Conservation (phyloP, 2,113 vertebrate species). For the Mastomys coucha region DNA sequence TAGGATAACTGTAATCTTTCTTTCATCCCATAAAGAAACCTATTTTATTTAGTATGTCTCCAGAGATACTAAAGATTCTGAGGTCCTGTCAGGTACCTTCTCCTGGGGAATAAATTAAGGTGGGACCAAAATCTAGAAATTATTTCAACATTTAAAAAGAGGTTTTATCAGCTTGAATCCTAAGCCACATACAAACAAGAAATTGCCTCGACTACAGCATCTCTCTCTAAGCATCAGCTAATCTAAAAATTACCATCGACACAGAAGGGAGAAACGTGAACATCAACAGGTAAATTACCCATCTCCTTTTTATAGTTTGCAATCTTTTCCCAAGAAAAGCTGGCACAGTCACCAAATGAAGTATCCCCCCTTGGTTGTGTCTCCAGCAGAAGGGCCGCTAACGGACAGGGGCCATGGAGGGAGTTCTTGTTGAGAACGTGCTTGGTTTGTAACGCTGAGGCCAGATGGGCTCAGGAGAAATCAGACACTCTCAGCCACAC, state of each 20-base stretch:
- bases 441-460: background rate
- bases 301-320: background rate
- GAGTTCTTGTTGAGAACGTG: background rate
- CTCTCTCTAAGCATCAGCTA: background rate
- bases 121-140: background rate
- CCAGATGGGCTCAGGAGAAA: constrained; percentile 13
- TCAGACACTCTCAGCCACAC: background rate
- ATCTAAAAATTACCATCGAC: constrained; percentile 11
- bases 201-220: background rate
- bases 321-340: constrained; percentile 1
- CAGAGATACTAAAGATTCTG: constrained; percentile 48
- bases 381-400: background rate
- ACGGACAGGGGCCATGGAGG: background rate
- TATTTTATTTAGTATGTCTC: constrained; percentile 25
- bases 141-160: constrained; percentile 13
- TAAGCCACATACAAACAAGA: background rate
- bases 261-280: constrained; percentile 4
- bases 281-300: background rate
- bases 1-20: constrained; percentile 32
- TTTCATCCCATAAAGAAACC: background rate
- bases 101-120: background rate
- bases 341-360: background rate
- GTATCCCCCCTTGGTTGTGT: background rate
- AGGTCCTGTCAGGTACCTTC: constrained; percentile 3
- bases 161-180: background rate